These are phyloP conservation scores for Ichneumoninae sp. DNA, from an alignment of 2,888 invertebrate species.

Conservation along the genomic window DNA sequence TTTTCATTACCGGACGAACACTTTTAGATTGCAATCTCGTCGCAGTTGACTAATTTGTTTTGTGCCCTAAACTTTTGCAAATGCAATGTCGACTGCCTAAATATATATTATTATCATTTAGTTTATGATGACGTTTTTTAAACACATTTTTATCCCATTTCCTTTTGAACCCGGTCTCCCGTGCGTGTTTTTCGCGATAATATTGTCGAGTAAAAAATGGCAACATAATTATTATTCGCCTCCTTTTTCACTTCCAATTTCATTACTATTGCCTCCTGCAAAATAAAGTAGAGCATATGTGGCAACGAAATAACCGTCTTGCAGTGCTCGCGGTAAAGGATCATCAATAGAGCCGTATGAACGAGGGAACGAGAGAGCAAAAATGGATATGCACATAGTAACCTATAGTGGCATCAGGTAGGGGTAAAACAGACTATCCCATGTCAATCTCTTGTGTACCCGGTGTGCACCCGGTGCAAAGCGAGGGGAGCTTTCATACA, in stretches of 20 bases:
- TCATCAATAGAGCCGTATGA: background rate
- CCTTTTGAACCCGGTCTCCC: background rate
- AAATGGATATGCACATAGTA: background rate
- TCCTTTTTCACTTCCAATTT: slow-evolving; percentile 2
- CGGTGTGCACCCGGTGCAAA: slow-evolving; percentile 26
- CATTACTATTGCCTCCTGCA: background rate
- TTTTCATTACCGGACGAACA: background rate
- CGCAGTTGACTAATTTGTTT: background rate
- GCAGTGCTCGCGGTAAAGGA: background rate
- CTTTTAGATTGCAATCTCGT: background rate
- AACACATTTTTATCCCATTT: background rate
- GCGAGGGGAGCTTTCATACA: slow-evolving; percentile 44
- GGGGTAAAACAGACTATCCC: slow-evolving; percentile 18
- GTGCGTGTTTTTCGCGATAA: slow-evolving; percentile 1
- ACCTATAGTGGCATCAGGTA: background rate
- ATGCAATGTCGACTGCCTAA: no score
- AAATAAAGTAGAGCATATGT: background rate
- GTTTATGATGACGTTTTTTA: background rate
- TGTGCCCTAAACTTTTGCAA: no score
- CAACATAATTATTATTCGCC: background rate
- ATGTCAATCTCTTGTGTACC: slow-evolving; percentile 41
- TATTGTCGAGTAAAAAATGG: background rate
- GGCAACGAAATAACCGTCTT: background rate
- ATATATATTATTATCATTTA: background rate
- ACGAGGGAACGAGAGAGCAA: background rate